Evolutionary conservation across 2,888 invertebrate genomes (phyloP).

Genomic region (Parnassius orleans): DNA sequence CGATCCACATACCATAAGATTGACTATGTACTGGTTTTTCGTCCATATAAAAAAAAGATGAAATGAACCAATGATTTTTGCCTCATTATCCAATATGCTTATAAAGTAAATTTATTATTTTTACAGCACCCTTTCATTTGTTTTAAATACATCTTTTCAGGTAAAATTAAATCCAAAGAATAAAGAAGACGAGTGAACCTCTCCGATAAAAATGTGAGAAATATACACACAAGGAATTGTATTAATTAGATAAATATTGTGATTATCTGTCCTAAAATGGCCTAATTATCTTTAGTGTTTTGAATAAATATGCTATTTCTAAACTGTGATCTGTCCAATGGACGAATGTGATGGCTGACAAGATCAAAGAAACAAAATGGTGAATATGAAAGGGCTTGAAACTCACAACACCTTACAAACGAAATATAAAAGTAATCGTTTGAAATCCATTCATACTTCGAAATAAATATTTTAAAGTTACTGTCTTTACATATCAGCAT

Average conservation of each 20-base stretch:
- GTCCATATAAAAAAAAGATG: too few relatives aligned
- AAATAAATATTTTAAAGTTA: slow-evolving; percentile 59
- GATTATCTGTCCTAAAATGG: slow-evolving; percentile 79
- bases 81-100: too few relatives aligned
- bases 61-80: too few relatives aligned
- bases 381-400: slow-evolving; percentile 43
- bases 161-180: slow-evolving; percentile 60
- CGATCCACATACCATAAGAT: too few relatives aligned
- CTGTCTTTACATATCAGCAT: slow-evolving; percentile 77
- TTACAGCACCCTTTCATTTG: neutral
- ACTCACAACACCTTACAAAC: slow-evolving; percentile 10
- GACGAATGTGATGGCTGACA: slow-evolving; percentile 42
- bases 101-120: too few relatives aligned
- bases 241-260: slow-evolving; percentile 67
- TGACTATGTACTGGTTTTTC: too few relatives aligned
- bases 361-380: slow-evolving; percentile 35
- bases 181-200: slow-evolving; percentile 46
- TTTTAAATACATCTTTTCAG: slow-evolving; percentile 20
- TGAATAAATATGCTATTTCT: slow-evolving; percentile 68
- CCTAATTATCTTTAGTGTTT: slow-evolving; percentile 79
- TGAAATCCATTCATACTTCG: slow-evolving; percentile 32
- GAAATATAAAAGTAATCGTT: slow-evolving; percentile 2
- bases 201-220: slow-evolving; percentile 40
- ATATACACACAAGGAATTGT: slow-evolving; percentile 56
- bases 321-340: slow-evolving; percentile 66